These are phyloP conservation scores for Taxidea taxus DNA, from an alignment of 2,113 vertebrate genomes.

Conservation along the genomic window DNA sequence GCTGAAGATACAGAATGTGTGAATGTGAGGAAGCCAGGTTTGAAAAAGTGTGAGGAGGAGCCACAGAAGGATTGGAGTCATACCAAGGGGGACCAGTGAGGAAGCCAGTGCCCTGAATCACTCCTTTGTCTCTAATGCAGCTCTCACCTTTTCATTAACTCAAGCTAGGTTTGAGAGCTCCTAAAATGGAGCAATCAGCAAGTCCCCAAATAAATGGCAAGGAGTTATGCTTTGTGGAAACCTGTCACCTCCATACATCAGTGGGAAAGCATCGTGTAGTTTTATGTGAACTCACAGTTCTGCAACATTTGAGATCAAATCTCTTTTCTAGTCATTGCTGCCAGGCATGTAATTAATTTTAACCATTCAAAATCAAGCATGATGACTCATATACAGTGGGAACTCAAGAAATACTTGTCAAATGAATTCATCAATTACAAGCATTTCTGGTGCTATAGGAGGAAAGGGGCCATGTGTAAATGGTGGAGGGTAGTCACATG, in stretches of 20 bases:
- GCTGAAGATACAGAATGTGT: neutral
- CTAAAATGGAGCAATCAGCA: neutral
- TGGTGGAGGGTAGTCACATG: neutral
- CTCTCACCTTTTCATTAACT: neutral
- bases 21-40: neutral
- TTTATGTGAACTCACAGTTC: neutral
- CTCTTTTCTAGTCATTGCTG: neutral
- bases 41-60: neutral
- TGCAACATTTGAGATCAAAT: neutral
- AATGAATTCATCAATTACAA: neutral
- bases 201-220: neutral
- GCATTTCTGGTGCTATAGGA: neutral
- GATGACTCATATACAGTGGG: neutral
- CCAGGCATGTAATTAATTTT: neutral
- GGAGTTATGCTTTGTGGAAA: slow-evolving; percentile 8
- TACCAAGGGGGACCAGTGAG: neutral
- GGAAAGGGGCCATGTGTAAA: neutral
- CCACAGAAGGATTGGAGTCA: too few relatives aligned
- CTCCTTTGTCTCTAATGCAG: neutral
- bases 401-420: neutral
- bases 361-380: neutral
- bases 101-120: neutral
- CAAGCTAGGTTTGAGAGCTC: neutral
- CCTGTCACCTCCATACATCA: neutral
- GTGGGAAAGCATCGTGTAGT: neutral